A percentile compares a stretch with the other conserved stretches of the same genome.
Evolutionary conservation across 2,113 vertebrate species (phyloP).

Genomic region (Bos indicus): DNA sequence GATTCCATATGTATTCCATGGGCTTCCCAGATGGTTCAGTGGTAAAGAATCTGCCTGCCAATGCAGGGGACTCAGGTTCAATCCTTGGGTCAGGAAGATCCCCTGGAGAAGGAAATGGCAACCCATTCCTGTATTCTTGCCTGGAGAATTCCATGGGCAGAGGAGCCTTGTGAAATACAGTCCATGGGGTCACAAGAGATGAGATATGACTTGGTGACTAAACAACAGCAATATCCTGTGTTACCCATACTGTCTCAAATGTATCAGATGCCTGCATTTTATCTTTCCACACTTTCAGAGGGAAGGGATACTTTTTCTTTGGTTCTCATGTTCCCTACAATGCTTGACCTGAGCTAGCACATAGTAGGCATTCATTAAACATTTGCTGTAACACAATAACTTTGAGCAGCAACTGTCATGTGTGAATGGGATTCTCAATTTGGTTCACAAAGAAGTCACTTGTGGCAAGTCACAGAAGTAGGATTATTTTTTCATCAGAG

Average conservation of each 20-base stretch:
- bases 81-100: not conserved
- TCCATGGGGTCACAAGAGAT: not conserved
- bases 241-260: not conserved
- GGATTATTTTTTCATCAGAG: constrained; percentile 45
- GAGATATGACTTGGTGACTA: not conserved
- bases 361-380: not conserved
- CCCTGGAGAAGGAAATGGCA: not conserved
- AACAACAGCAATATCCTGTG: not conserved
- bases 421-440: not conserved
- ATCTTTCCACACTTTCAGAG: not conserved
- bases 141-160: not conserved
- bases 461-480: not conserved
- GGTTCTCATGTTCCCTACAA: not conserved
- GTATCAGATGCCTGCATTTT: not conserved
- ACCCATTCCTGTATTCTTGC: not conserved
- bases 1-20: too few species aligned
- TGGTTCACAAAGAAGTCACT: constrained; percentile 3
- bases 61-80: not conserved
- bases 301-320: not conserved
- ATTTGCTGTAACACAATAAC: not conserved
- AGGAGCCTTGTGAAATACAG: not conserved
- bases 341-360: not conserved
- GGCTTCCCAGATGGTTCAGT: not conserved
- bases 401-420: not conserved
- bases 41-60: not conserved